These are phyloP conservation scores for Oostethus manadensis DNA, from an alignment of 2,113 vertebrate species.

Conservation along the genomic window DNA sequence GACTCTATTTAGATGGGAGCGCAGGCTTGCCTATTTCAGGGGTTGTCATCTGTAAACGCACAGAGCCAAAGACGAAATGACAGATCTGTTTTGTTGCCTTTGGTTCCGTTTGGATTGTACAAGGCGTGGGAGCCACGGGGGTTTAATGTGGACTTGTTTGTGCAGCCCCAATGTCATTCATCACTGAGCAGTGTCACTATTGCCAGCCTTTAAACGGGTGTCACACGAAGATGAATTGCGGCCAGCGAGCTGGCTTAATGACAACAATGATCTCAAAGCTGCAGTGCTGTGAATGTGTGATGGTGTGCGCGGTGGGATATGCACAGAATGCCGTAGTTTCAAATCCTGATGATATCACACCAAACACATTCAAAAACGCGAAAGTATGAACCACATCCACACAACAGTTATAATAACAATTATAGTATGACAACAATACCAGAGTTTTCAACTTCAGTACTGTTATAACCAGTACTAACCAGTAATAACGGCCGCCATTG, in stretches of 20 bases:
- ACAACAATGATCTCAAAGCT: constrained; percentile 26
- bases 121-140: constrained; percentile 19
- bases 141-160: constrained; percentile 33
- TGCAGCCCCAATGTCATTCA: constrained; percentile 38
- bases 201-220: constrained; percentile 38
- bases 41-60: constrained; percentile 50
- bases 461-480: too few species aligned
- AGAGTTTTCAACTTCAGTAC: too few species aligned
- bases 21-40: constrained; percentile 42
- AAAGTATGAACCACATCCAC: too few species aligned
- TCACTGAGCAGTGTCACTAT: constrained; percentile 37
- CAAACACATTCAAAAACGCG: too few species aligned
- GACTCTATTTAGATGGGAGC: constrained; percentile 37
- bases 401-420: too few species aligned
- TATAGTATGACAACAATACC: too few species aligned
- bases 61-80: constrained; percentile 43
- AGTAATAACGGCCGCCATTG: too few species aligned
- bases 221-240: constrained; percentile 27
- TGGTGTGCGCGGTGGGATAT: too few species aligned
- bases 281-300: too few species aligned
- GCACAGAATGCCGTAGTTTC: too few species aligned
- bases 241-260: constrained; percentile 5
- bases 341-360: too few species aligned
- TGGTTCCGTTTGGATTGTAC: constrained; percentile 33
- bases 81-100: constrained; percentile 15